A percentile compares a stretch with the other conserved stretches of the same genome.
Conservation (phyloP, 2,888 invertebrate genomes). For the Polydrusus pterygomalis region DNA sequence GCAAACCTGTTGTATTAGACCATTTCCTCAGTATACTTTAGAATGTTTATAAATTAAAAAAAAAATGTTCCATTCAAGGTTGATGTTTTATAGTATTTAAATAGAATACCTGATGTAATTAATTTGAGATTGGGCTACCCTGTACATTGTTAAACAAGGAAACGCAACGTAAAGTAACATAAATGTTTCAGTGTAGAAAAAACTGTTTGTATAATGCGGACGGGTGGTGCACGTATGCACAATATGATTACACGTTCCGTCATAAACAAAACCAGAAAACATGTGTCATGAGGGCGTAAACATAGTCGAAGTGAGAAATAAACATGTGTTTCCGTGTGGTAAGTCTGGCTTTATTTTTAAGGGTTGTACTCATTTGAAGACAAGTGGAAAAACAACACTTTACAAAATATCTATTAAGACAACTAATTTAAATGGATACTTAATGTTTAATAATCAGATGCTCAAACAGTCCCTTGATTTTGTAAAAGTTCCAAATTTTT, state of each 20-base stretch:
- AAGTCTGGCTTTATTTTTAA: background rate
- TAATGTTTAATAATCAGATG: too few relatives aligned
- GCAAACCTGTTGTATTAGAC: too few relatives aligned
- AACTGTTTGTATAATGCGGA: constrained; percentile 16
- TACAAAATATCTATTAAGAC: too few relatives aligned
- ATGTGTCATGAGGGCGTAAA: constrained; percentile 54
- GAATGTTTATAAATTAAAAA: too few relatives aligned
- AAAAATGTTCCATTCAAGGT: too few relatives aligned
- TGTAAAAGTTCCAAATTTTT: too few relatives aligned
- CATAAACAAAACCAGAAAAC: constrained; percentile 61
- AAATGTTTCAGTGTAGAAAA: constrained; percentile 10
- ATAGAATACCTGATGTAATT: too few relatives aligned
- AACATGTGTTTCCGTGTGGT: constrained; percentile 36
- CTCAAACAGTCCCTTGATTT: too few relatives aligned
- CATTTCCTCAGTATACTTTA: too few relatives aligned
- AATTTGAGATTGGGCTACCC: background rate
- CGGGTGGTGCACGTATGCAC: constrained; percentile 54
- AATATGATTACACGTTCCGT: constrained; percentile 58
- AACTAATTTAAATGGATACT: too few relatives aligned
- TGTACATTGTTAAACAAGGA: background rate
- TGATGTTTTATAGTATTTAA: too few relatives aligned
- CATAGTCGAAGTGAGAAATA: constrained; percentile 53
- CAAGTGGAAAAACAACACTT: too few relatives aligned
- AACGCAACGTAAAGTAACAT: background rate
- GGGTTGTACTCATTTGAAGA: constrained; percentile 1